phyloP scores from a whole-genome alignment of 2,888 invertebrate species.

The Phalera bucephala region DNA sequence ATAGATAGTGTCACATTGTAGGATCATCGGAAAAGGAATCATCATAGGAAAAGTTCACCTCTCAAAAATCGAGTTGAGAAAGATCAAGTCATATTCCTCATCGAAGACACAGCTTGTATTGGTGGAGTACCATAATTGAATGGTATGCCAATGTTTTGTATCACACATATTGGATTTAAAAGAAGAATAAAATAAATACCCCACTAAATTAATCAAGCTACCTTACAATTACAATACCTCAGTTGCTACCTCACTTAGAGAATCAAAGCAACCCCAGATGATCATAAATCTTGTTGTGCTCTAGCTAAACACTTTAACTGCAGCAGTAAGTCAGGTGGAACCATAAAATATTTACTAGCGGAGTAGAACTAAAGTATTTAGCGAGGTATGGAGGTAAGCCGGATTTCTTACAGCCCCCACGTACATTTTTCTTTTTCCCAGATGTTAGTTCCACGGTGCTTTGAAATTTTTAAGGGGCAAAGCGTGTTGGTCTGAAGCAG shows the following conservation, averaged over 20 bases:
- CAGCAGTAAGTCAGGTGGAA: slow-evolving; percentile 41
- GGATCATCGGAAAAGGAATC: too few species aligned
- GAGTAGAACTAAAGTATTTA: slow-evolving; percentile 57
- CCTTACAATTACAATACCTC: neutral
- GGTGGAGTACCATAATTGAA: too few species aligned
- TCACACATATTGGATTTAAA: too few species aligned
- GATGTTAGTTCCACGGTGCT: slow-evolving; percentile 38
- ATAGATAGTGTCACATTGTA: too few species aligned
- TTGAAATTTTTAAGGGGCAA: slow-evolving; percentile 37
- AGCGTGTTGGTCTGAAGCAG: slow-evolving; percentile 7
- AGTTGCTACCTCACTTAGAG: slow-evolving; percentile 16
- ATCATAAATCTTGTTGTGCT: slow-evolving; percentile 41
- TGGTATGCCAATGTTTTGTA: too few species aligned
- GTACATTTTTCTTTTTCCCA: slow-evolving; percentile 41
- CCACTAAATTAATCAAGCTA: neutral
- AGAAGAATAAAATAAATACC: too few species aligned
- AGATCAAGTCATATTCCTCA: too few species aligned
- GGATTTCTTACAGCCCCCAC: slow-evolving; percentile 40
- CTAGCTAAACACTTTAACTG: slow-evolving; percentile 38
- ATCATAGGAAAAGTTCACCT: too few species aligned
- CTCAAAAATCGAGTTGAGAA: too few species aligned
- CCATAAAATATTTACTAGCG: slow-evolving; percentile 61
- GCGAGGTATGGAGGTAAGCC: slow-evolving; percentile 33
- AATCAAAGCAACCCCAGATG: slow-evolving; percentile 33
- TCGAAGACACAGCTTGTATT: too few species aligned